Evolutionary conservation across 2,113 vertebrate species (phyloP).

Genomic region (Carlito syrichta): DNA sequence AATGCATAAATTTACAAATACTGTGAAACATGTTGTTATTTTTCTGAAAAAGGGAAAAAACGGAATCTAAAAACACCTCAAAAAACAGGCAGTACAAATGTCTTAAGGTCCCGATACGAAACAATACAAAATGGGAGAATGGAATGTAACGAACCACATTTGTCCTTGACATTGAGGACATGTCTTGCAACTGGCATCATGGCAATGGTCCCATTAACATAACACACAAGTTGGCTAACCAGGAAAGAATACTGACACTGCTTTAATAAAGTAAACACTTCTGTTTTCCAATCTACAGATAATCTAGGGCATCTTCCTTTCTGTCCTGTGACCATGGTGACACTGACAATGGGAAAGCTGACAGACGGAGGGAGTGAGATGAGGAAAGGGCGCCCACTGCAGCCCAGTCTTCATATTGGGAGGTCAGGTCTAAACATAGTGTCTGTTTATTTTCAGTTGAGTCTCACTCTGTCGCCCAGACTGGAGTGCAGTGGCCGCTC

Average conservation of each 20-base stretch:
- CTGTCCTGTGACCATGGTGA: fast-evolving
- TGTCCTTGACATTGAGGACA: not conserved
- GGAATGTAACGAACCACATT: too few species aligned
- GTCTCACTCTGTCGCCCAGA: too few species aligned
- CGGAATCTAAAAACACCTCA: not conserved
- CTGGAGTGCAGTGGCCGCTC: too few species aligned
- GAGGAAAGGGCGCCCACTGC: not conserved
- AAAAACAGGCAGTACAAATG: not conserved
- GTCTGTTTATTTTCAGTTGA: too few species aligned
- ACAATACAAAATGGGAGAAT: not conserved
- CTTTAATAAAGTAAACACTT: not conserved
- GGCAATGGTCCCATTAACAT: not conserved
- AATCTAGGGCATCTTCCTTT: fast-evolving
- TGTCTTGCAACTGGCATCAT: fast-evolving
- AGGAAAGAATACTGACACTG: fast-evolving
- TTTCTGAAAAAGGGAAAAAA: not conserved
- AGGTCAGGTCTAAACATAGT: not conserved
- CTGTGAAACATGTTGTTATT: too few species aligned
- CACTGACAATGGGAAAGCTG: fast-evolving
- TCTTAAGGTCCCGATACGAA: not conserved
- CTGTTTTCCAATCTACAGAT: not conserved
- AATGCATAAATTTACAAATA: not conserved
- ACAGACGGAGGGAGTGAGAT: fast-evolving
- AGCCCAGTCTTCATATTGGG: not conserved
- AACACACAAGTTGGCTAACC: fast-evolving